phyloP scores from a whole-genome alignment of 2,113 vertebrate genomes.

The Charadrius vociferus region DNA sequence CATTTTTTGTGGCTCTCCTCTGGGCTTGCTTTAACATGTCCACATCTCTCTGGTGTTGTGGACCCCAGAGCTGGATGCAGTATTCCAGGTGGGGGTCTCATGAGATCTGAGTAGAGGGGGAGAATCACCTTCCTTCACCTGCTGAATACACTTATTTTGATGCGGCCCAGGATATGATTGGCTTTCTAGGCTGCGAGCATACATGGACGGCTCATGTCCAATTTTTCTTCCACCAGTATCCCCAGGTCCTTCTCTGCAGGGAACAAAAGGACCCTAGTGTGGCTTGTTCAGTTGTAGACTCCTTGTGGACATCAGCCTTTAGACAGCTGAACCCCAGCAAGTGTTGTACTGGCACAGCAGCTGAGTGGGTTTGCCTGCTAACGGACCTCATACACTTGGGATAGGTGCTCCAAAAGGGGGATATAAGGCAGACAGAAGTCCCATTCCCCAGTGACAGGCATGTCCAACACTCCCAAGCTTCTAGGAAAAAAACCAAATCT shows the following conservation, averaged over 20 bases:
- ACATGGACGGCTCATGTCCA: neutral
- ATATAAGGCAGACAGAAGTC: neutral
- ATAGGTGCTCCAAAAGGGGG: neutral
- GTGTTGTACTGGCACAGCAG: neutral
- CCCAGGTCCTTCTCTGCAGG: neutral
- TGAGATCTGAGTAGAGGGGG: fast-evolving
- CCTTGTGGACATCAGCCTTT: neutral
- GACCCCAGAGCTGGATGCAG: neutral
- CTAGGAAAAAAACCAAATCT: neutral
- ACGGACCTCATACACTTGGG: neutral
- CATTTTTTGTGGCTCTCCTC: neutral
- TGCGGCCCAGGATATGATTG: fast-evolving
- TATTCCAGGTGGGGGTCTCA: neutral
- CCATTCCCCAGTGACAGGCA: neutral
- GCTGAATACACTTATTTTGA: neutral
- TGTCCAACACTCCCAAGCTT: neutral
- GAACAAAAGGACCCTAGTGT: neutral
- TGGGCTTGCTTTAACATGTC: neutral
- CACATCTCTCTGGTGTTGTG: neutral
- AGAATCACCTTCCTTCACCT: neutral
- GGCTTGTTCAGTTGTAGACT: neutral
- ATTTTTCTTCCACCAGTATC: neutral
- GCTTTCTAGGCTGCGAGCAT: neutral
- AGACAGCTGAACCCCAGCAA: neutral
- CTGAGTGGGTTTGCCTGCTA: neutral